phyloP scores from a whole-genome alignment of 2,888 invertebrate species.

The Drosophila birchii region DNA sequence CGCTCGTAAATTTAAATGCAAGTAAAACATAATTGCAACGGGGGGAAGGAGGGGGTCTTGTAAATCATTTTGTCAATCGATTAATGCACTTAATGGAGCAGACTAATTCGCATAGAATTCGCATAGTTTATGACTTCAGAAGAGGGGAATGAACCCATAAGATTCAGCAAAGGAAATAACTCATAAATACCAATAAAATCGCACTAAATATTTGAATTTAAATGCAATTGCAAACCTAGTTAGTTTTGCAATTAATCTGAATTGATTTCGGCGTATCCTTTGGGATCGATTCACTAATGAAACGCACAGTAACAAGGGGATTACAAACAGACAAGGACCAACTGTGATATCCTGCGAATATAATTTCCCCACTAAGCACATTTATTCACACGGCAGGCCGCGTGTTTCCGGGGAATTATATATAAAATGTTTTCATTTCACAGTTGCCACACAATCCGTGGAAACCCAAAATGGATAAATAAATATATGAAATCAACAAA shows the following conservation, averaged over 20 bases:
- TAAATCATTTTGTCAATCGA: conserved; percentile 47
- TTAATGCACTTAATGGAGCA: conserved; percentile 45
- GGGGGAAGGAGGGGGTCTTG: conserved; percentile 7
- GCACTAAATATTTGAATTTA: conserved; percentile 6
- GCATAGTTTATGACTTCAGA: neutral
- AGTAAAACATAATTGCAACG: conserved; percentile 28
- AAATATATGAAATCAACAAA: neutral
- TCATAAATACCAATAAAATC: neutral
- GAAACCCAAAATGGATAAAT: conserved; percentile 14
- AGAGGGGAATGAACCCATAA: neutral
- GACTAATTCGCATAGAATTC: conserved; percentile 19
- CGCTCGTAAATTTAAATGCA: conserved; percentile 27
- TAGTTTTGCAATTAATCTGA: conserved; percentile 1
- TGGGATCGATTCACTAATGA: conserved; percentile 9
- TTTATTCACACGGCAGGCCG: conserved; percentile 39
- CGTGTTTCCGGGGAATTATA: conserved; percentile 50
- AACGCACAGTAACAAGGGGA: conserved; percentile 2
- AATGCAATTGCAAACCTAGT: neutral
- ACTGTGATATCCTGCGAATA: conserved; percentile 11
- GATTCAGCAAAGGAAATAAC: neutral
- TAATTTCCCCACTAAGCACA: conserved; percentile 41
- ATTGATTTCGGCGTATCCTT: conserved; percentile 3
- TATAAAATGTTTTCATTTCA: conserved; percentile 55
- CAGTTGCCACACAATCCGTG: conserved; percentile 25
- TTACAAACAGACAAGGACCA: conserved; percentile 2